Percentiles rank a stretch among this genome's conserved stretches.
Evolutionary conservation across 2,888 invertebrate species (phyloP).

Genomic region (Pemphredon lugubris): DNA sequence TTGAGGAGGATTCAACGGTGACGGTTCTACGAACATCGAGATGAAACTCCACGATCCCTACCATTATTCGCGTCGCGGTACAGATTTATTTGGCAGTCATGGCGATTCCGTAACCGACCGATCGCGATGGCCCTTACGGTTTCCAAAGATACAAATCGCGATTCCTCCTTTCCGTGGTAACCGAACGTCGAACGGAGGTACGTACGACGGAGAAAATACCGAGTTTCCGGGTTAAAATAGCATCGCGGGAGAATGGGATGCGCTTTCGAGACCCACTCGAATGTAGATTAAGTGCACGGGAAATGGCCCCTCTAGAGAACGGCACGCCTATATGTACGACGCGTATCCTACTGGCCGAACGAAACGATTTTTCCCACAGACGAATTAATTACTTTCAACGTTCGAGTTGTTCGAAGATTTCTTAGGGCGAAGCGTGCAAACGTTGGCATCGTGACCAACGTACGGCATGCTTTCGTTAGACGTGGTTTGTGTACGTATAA

Average conservation of each 20-base stretch:
- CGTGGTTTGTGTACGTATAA: no score
- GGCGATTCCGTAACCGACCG: slow-evolving; percentile 45
- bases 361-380: slow-evolving; percentile 48
- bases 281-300: slow-evolving; percentile 49
- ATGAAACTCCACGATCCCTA: slow-evolving; percentile 52
- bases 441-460: no score
- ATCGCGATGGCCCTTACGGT: slow-evolving; percentile 35
- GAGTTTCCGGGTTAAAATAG: slow-evolving; percentile 44
- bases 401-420: no score
- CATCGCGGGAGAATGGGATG: slow-evolving; percentile 13
- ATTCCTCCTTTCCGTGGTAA: slow-evolving; percentile 57
- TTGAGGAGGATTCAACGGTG: slow-evolving; percentile 22
- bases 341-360: not conserved
- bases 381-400: slow-evolving; percentile 45
- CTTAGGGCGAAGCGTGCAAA: no score
- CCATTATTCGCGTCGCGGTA: slow-evolving; percentile 36
- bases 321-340: slow-evolving; percentile 8
- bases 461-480: no score
- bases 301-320: slow-evolving; percentile 43
- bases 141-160: slow-evolving; percentile 54
- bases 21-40: slow-evolving; percentile 15
- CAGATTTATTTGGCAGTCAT: slow-evolving; percentile 56
- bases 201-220: slow-evolving; percentile 50
- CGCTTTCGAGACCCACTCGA: slow-evolving; percentile 27
- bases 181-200: slow-evolving; percentile 25